Conservation (phyloP, 2,797 vertebrate species). For the Notolepis coatsorum region DNA sequence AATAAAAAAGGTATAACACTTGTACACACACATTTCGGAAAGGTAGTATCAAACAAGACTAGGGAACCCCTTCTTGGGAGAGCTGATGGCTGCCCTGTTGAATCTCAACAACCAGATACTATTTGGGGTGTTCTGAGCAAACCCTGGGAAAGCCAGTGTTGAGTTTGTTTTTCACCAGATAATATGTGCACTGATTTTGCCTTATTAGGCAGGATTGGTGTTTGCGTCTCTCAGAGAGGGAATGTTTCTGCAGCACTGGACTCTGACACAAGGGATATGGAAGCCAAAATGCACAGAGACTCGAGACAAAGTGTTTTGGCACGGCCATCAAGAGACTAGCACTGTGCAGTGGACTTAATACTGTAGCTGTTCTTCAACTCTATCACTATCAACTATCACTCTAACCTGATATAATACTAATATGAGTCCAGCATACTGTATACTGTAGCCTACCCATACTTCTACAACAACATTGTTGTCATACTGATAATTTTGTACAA, state of each 20-base stretch:
- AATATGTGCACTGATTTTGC: conserved; percentile 68
- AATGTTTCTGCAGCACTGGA: conserved; percentile 30
- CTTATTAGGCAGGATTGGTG: conserved; percentile 81
- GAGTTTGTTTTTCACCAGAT: conserved; percentile 61
- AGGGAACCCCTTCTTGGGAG: conserved; percentile 8
- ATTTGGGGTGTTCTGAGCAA: conserved; percentile 50
- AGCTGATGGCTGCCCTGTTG: conserved; percentile 36
- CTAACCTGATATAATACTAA: background rate
- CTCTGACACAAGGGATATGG: background rate
- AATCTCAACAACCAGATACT: conserved; percentile 63
- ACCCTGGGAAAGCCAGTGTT: conserved; percentile 52
- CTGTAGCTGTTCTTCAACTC: background rate
- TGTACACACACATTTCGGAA: conserved; percentile 34
- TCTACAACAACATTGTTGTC: background rate
- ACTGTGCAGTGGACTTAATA: background rate
- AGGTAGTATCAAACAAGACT: conserved; percentile 22
- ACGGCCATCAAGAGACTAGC: conserved; percentile 38
- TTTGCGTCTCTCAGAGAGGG: conserved; percentile 41
- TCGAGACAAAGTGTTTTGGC: conserved; percentile 54
- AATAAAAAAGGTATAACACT: conserved; percentile 22
- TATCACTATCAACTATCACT: too few relatives aligned
- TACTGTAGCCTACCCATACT: too few relatives aligned
- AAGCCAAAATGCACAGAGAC: background rate
- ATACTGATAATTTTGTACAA: background rate
- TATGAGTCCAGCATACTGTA: too few relatives aligned